Evolutionary conservation across 2,113 vertebrate species (phyloP).

Genomic region (Ramphastos sulfuratus): DNA sequence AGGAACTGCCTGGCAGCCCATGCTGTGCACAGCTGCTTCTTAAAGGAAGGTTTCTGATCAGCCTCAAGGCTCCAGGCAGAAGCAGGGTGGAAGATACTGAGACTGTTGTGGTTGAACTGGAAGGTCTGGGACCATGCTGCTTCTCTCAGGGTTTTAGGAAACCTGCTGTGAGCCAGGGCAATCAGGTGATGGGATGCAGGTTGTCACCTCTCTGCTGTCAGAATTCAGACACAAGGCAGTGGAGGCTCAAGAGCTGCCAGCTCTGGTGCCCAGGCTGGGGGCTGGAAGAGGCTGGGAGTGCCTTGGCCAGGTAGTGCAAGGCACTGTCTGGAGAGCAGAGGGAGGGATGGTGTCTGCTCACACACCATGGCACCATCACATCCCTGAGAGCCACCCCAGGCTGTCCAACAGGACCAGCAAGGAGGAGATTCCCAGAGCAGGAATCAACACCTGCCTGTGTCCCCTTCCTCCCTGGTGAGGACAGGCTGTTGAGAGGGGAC

Average conservation of each 20-base stretch:
- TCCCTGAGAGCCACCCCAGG: background rate
- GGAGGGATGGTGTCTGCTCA: background rate
- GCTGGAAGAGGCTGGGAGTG: background rate
- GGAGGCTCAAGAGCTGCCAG: background rate
- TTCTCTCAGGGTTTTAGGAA: background rate
- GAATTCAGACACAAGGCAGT: background rate
- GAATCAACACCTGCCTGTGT: background rate
- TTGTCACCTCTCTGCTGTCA: background rate
- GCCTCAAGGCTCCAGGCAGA: background rate
- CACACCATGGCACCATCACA: background rate
- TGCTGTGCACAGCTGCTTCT: accelerated
- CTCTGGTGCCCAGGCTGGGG: background rate
- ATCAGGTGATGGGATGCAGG: background rate
- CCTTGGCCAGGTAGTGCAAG: background rate
- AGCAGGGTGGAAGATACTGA: background rate
- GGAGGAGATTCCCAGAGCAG: background rate
- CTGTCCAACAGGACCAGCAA: background rate
- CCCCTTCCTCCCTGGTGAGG: background rate
- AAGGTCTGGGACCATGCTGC: background rate
- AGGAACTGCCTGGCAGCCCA: background rate
- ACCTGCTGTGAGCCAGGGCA: background rate
- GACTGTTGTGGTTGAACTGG: background rate
- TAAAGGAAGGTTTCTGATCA: background rate
- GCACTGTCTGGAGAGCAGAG: background rate
- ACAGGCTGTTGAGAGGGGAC: background rate